These are phyloP conservation scores for Drosophila arawakana DNA, from an alignment of 1,140 invertebrate genomes.

Conservation along the genomic window DNA sequence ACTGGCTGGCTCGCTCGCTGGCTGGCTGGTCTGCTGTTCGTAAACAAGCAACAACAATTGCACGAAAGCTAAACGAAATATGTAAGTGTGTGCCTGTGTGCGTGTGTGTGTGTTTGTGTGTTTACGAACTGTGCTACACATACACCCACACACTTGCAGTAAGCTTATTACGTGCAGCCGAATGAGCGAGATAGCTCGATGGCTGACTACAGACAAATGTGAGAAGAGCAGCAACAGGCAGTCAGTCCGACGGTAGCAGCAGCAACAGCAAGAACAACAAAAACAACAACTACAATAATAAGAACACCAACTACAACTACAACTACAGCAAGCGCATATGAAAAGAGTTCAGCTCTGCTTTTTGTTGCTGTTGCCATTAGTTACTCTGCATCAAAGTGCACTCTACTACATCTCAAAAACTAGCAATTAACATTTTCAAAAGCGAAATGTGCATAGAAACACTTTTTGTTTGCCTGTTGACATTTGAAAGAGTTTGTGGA, in stretches of 20 bases:
- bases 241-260: conserved; percentile 27
- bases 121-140: conserved; percentile 41
- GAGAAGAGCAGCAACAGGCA: conserved; percentile 63
- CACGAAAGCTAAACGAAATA: conserved; percentile 55
- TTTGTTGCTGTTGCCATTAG: conserved; percentile 48
- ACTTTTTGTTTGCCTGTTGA: conserved; percentile 1
- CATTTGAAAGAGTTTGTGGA: background rate
- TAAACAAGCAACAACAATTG: conserved; percentile 47
- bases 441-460: conserved; percentile 5
- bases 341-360: conserved; percentile 43
- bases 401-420: conserved; percentile 25
- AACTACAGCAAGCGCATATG: conserved; percentile 25
- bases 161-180: conserved; percentile 64
- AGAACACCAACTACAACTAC: conserved; percentile 9
- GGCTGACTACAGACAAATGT: conserved; percentile 38
- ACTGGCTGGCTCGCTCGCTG: conserved; percentile 29
- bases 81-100: conserved; percentile 11
- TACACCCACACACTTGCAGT: conserved; percentile 54
- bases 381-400: conserved; percentile 36
- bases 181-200: conserved; percentile 36
- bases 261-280: conserved; percentile 20
- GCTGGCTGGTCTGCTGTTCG: conserved; percentile 32
- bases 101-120: conserved; percentile 8
- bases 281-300: conserved; percentile 11
- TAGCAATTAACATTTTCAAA: conserved; percentile 15